phyloP scores from a whole-genome alignment of 2,113 vertebrate genomes.

The Isurus oxyrinchus region DNA sequence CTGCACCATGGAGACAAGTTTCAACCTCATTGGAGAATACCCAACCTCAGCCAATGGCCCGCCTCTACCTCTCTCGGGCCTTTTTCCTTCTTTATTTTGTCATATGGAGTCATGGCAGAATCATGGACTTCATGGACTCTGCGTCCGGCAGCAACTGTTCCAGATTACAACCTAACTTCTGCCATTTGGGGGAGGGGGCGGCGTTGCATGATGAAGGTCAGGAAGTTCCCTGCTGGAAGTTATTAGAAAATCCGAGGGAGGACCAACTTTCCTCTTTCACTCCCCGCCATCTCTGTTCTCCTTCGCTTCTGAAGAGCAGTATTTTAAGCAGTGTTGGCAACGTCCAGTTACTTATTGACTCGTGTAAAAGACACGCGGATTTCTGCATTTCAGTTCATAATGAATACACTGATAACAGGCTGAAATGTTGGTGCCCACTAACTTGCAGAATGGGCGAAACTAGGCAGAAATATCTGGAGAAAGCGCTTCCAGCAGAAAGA shows the following conservation, averaged over 20 bases:
- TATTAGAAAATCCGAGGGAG: not conserved
- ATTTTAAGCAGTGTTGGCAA: not conserved
- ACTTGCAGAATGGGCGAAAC: not conserved
- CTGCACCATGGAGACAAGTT: too few species aligned
- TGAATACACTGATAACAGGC: too few species aligned
- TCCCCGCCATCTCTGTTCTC: not conserved
- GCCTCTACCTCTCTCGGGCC: too few species aligned
- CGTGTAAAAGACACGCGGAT: not conserved
- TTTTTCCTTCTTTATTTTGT: too few species aligned
- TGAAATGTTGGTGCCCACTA: not conserved
- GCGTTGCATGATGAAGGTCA: too few species aligned
- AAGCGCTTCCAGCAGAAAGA: not conserved
- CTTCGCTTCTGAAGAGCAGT: not conserved
- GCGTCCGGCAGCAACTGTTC: too few species aligned
- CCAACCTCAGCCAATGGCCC: too few species aligned
- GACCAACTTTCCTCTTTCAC: not conserved
- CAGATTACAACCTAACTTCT: too few species aligned
- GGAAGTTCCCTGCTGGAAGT: not conserved
- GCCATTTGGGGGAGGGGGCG: too few species aligned
- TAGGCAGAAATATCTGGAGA: not conserved
- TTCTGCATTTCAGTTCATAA: not conserved
- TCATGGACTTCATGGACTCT: too few species aligned
- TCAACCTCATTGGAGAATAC: too few species aligned
- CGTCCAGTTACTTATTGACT: not conserved
- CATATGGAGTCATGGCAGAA: too few species aligned